Evolutionary conservation across 2,888 invertebrate genomes (phyloP), one percentile per base, ranked within the genome.

Genomic region (Cylindroiulus punctatus): DNA sequence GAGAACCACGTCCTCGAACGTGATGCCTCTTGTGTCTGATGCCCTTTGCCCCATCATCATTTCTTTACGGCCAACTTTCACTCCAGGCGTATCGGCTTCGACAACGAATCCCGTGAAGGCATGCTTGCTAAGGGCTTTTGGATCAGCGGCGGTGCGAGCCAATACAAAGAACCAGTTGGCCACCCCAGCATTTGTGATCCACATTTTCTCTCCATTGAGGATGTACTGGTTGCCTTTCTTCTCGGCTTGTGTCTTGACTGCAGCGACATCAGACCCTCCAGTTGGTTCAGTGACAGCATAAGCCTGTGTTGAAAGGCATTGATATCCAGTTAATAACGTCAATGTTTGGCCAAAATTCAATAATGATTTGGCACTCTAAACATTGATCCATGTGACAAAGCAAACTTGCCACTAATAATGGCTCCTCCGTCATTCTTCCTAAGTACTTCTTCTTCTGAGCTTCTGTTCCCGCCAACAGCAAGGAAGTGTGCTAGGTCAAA

Each of bases 21-120:
- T 97, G 89, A 99, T 95, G 89, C 97, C 98, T 84, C 96, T 93
- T 3, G 92, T 99, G 90, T 98, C 98, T 0, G 98, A 98, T 26
- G 97, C 96, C 88, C 97, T 93, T 91, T 99, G 98, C 0, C 98
- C 98, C 98, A 99, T 98, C 91, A 98, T 99, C 89, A 94, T 92
- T 93, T 98, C 98, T 93, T 99, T 99, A 89, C 97, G 94, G 22
- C 98, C 98, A 7, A 95, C 95, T 1, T 93, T 94, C 1, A 99
- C 91, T 86, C 99, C 99, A 47, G 96, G 94, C 89, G 94, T 94
- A 3, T 98, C 96, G 36, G 96, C 94, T 89, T 99, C 99, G 0
- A 99, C 97, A 89, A 98, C 96, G 91, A 99, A 99, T 0, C 96
- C 98, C 44, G 98, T 98, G 91, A 99, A 98, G 0, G 98, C 98